These are phyloP conservation scores for Brevimyrus niger DNA, from an alignment of 2,113 vertebrate genomes.

Conservation along the genomic window DNA sequence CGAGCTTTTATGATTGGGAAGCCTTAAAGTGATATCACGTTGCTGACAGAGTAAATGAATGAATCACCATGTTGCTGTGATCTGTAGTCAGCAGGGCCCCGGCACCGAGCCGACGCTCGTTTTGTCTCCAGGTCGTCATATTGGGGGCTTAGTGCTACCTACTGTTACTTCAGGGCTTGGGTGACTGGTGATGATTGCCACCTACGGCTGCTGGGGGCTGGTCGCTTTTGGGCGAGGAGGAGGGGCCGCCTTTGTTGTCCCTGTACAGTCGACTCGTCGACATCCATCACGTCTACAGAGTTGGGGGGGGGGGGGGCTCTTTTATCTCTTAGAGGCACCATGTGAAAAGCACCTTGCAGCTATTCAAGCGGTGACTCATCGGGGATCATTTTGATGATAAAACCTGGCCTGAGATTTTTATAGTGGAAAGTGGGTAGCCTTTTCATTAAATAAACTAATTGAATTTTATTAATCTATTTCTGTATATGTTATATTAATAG, in stretches of 20 bases:
- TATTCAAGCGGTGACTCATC: background rate
- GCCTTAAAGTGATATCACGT: background rate
- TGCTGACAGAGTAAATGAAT: background rate
- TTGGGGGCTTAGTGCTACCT: background rate
- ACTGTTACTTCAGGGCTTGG: background rate
- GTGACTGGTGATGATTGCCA: background rate
- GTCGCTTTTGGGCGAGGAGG: background rate
- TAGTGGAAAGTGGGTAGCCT: background rate
- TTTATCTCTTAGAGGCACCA: background rate
- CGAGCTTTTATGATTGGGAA: background rate
- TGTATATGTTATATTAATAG: slow-evolving; percentile 9
- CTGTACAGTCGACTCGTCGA: background rate
- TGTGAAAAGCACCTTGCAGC: background rate
- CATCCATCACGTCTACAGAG: background rate
- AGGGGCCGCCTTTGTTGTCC: background rate
- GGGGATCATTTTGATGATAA: background rate
- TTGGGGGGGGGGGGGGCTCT: background rate
- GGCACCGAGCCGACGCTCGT: background rate
- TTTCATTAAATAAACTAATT: slow-evolving; percentile 1
- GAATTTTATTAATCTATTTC: background rate
- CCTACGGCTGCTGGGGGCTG: background rate
- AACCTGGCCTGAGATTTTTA: background rate
- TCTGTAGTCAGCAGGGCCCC: background rate
- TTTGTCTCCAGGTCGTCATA: background rate
- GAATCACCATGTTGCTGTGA: background rate